Conservation (phyloP, 2,113 vertebrate genomes). For the Xiphias gladius region DNA sequence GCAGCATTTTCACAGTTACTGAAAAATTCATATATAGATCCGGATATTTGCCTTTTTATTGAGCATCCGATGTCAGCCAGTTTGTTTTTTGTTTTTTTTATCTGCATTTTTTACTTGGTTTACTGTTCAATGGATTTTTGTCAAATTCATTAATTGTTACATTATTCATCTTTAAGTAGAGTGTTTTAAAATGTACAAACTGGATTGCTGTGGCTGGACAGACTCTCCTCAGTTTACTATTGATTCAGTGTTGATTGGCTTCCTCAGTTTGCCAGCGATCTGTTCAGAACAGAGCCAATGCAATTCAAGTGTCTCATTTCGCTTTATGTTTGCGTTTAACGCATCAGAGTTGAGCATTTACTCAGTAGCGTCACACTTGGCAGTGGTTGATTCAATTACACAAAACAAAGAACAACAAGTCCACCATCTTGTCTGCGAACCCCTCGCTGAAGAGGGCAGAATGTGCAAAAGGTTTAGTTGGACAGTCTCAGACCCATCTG, state of each 20-base stretch:
- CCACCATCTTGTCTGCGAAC: too few species aligned
- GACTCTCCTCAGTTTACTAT: neutral
- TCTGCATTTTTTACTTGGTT: neutral
- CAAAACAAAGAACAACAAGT: neutral
- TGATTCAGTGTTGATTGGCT: slow-evolving; percentile 32
- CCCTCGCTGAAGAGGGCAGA: too few species aligned
- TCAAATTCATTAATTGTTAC: neutral
- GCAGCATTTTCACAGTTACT: neutral
- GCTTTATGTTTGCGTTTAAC: slow-evolving; percentile 17
- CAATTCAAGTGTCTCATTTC: slow-evolving; percentile 7
- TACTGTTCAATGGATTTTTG: neutral
- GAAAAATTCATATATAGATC: neutral
- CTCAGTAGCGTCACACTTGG: neutral
- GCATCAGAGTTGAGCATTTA: neutral
- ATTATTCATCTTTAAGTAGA: neutral
- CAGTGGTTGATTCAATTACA: neutral
- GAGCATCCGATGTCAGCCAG: too few species aligned
- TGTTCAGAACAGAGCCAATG: neutral
- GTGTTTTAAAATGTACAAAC: neutral
- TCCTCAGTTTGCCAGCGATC: neutral
- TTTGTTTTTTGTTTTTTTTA: neutral
- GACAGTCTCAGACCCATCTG: too few species aligned
- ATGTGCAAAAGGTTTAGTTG: too few species aligned
- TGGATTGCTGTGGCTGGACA: neutral
- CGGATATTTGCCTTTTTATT: neutral